Percentiles rank a stretch among this genome's conserved stretches.
Evolutionary conservation across 2,888 invertebrate genomes (phyloP).

Genomic region (Troides oblongomaculatus): DNA sequence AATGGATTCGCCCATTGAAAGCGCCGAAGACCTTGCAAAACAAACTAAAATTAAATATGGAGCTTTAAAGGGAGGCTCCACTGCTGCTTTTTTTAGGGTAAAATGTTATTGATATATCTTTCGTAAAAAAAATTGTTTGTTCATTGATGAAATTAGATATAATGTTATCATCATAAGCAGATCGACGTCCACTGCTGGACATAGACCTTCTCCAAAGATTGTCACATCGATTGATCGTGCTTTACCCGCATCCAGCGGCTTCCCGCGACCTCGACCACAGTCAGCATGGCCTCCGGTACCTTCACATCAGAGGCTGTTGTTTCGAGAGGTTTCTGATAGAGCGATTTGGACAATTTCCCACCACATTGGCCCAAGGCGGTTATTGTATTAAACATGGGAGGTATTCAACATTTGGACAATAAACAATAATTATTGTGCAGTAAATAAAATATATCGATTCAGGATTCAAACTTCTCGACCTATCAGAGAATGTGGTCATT

Average conservation of each 20-base stretch:
- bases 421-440: neutral
- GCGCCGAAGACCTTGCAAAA: slow-evolving; percentile 96
- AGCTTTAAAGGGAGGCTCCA: slow-evolving; percentile 94
- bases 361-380: too few relatives aligned
- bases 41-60: slow-evolving; percentile 99
- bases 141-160: neutral
- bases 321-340: too few relatives aligned
- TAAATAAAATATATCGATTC: slow-evolving; percentile 10
- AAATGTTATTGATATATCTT: slow-evolving; percentile 38
- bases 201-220: too few relatives aligned
- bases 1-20: slow-evolving; percentile 97
- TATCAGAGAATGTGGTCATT: slow-evolving; percentile 98
- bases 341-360: too few relatives aligned
- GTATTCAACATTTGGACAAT: neutral
- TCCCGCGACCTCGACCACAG: too few relatives aligned
- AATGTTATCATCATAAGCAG: neutral
- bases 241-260: too few relatives aligned
- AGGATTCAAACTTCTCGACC: slow-evolving; percentile 96
- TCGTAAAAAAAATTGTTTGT: neutral
- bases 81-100: slow-evolving; percentile 96
- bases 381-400: neutral
- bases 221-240: too few relatives aligned
- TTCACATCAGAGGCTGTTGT: too few relatives aligned
- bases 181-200: too few relatives aligned
- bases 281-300: too few relatives aligned